Percentiles rank a stretch among this genome's conserved stretches.
These are phyloP conservation scores for Samia ricini DNA, from an alignment of 1,140 invertebrate species.

Conservation along the genomic window DNA sequence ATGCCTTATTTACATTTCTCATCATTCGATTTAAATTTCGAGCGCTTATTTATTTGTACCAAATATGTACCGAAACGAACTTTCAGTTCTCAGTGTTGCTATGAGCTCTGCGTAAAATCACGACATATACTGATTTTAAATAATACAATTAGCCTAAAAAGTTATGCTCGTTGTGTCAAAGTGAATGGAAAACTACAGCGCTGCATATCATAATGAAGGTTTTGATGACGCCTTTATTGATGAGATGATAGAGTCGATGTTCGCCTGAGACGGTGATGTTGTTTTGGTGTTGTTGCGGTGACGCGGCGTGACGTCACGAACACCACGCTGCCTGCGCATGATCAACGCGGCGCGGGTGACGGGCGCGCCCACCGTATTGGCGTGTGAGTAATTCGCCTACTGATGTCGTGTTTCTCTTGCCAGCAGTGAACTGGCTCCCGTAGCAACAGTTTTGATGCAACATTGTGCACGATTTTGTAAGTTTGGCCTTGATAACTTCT, in stretches of 20 bases:
- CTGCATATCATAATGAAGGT: slow-evolving; percentile 31
- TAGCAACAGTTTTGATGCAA: slow-evolving; percentile 10
- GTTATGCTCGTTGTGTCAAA: slow-evolving; percentile 40
- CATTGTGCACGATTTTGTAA: slow-evolving; percentile 1
- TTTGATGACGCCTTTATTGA: neutral
- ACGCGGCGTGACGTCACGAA: slow-evolving; percentile 44
- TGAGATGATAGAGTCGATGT: slow-evolving; percentile 16
- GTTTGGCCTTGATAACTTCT: slow-evolving; percentile 4
- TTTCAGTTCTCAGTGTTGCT: neutral
- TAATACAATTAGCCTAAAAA: slow-evolving; percentile 10
- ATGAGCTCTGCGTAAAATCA: neutral
- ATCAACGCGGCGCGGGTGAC: slow-evolving; percentile 5
- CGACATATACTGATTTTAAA: slow-evolving; percentile 16
- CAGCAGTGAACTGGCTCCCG: neutral
- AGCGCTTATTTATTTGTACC: neutral
- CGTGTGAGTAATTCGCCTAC: neutral
- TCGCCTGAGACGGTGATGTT: slow-evolving; percentile 19
- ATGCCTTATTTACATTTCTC: slow-evolving; percentile 2
- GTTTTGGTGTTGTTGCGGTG: slow-evolving; percentile 39
- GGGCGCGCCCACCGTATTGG: slow-evolving; percentile 22
- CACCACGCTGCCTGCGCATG: slow-evolving; percentile 12
- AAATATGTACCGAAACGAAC: neutral
- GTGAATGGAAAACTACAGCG: slow-evolving; percentile 60
- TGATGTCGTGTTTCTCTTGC: neutral
- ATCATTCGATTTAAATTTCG: too few species aligned